Evolutionary conservation across 2,113 vertebrate species (phyloP), one percentile per base, ranked within the genome.

Genomic region (Argyrosomus japonicus): DNA sequence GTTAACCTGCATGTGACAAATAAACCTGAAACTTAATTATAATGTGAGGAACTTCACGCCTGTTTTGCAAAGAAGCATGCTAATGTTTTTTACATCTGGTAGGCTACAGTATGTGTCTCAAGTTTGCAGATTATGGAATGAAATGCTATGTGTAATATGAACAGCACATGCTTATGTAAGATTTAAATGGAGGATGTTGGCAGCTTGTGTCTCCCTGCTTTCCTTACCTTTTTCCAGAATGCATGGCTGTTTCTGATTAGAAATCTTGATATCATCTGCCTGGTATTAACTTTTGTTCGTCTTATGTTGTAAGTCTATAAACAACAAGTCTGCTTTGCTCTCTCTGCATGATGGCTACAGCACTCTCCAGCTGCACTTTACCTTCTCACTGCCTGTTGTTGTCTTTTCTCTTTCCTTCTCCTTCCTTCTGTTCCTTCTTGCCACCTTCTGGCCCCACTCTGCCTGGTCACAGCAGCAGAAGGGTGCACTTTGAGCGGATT

Each of bases 401-500:
- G 77, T 92, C 84, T 93, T 85, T 89, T 93, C 73, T 91, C 74
- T 87, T 85, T 81, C 74, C 74, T 87, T 75, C 65, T 89, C 62
- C 75, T 79, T 76, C 82, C 74, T 56, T 64, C 70, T 56, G 67
- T 90, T 71, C 48, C 73, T 53, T 68, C 65, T 61, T 25, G 65
- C 75, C 86, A 72, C 72, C 68, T 77, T 64, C 61, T 36, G 68
- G 62, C 61, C 79, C 86, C 45, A 74, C 50, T 75, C 88, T 84
- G 87, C 79, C 89, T 71, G 85, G 88, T 93, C 93, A 81, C 94
- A 95, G 95, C 96, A 97, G 96, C 96, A 97, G 96, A 85, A 96
- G 96, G 95, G 98, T 99, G 68, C 97, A 94, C 90, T 99, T 98
- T 96, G 97, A 97, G 86, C 95, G 95, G 94, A 97, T 97, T 95